These are phyloP conservation scores for Lypha dubia DNA, from an alignment of 2,888 invertebrate species.

Conservation along the genomic window DNA sequence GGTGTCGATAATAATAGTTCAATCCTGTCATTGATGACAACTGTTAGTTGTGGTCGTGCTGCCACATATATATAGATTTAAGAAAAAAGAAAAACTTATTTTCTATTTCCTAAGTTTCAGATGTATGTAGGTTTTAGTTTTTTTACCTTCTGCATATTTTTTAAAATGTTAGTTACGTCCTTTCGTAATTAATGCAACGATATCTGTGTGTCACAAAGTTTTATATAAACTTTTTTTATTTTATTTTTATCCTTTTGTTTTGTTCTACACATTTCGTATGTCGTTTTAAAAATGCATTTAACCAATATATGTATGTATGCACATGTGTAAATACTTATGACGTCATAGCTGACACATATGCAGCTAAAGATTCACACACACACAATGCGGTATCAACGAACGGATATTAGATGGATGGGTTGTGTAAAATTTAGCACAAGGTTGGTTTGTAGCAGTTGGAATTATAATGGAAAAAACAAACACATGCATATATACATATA, in stretches of 20 bases:
- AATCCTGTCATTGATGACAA: no score
- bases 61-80: no score
- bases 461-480: conserved; percentile 4
- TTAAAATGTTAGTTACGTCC: no score
- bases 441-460: conserved; percentile 12
- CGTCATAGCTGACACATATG: conserved; percentile 43
- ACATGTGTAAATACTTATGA: conserved; percentile 19
- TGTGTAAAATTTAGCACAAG: conserved; percentile 57
- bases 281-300: conserved; percentile 55
- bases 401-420: conserved; percentile 53
- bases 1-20: no score
- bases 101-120: no score
- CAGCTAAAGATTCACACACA: not conserved
- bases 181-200: no score
- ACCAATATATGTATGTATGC: conserved; percentile 18
- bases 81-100: no score
- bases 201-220: not conserved
- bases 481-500: not conserved
- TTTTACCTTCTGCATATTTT: no score
- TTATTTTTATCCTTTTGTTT: not conserved
- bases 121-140: no score
- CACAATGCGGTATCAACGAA: conserved; percentile 25
- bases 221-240: not conserved
- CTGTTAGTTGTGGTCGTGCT: no score
- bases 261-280: conserved; percentile 5